These are phyloP conservation scores for Globodera ellingtonae DNA, from an alignment of 1,140 invertebrate species.

Conservation along the genomic window DNA sequence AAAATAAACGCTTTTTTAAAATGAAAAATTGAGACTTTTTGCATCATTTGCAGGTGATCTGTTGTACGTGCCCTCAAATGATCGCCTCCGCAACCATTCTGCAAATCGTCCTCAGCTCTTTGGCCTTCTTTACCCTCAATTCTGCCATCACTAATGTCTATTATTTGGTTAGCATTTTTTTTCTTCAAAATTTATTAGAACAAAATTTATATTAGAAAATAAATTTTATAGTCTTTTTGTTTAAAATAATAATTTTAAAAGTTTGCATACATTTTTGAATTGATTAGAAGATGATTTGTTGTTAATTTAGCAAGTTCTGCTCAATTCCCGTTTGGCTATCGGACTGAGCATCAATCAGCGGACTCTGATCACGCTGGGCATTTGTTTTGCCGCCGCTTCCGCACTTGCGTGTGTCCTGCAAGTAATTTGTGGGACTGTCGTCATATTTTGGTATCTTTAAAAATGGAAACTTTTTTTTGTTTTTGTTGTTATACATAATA, in stretches of 20 bases:
- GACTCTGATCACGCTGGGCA: conserved; percentile 53
- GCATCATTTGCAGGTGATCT: conserved; percentile 1
- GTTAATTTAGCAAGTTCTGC: conserved; percentile 48
- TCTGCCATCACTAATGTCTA: conserved; percentile 62
- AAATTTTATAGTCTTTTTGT: too few species aligned
- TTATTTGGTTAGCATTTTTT: conserved; percentile 50
- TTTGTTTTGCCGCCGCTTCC: conserved; percentile 57
- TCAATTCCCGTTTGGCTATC: conserved; percentile 43
- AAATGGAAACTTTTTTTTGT: neutral
- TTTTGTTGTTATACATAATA: too few species aligned
- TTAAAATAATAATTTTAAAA: too few species aligned
- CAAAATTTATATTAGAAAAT: too few species aligned
- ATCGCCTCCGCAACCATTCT: conserved; percentile 55
- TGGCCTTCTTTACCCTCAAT: conserved; percentile 59
- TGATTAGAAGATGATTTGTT: too few species aligned
- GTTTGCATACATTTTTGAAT: too few species aligned
- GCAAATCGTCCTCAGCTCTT: conserved; percentile 55
- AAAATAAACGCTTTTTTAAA: neutral
- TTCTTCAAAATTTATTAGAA: too few species aligned
- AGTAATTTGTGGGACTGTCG: conserved; percentile 49
- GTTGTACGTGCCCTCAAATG: conserved; percentile 37
- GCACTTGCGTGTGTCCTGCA: conserved; percentile 55
- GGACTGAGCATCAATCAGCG: conserved; percentile 37
- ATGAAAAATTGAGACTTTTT: neutral
- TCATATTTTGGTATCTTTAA: conserved; percentile 41